phyloP scores from a whole-genome alignment of 2,888 invertebrate species.

The Scaptodrosophila latifasciaeformis region DNA sequence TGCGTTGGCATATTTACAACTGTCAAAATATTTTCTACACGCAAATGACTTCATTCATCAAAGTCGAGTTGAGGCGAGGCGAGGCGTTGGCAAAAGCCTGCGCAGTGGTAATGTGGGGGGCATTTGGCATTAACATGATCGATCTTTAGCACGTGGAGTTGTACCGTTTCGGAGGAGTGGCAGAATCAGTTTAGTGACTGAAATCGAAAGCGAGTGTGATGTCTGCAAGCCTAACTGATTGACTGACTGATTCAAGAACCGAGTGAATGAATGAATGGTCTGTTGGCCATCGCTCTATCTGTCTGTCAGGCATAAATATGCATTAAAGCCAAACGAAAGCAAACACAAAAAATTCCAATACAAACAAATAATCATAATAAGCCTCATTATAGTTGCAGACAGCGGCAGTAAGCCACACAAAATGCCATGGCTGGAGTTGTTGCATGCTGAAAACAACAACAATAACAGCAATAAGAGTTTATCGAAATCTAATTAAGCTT shows the following conservation, averaged over 20 bases:
- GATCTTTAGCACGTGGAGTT: constrained; percentile 1
- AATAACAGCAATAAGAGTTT: too few relatives aligned
- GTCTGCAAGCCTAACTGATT: constrained; percentile 9
- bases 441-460: constrained; percentile 17
- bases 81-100: not conserved
- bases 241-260: not conserved
- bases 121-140: not conserved
- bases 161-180: not conserved
- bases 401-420: constrained; percentile 21
- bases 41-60: constrained; percentile 69
- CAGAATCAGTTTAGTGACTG: not conserved
- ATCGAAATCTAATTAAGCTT: constrained; percentile 64
- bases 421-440: not conserved
- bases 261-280: constrained; percentile 16
- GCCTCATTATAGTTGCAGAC: constrained; percentile 57
- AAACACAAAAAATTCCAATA: constrained; percentile 26
- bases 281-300: constrained; percentile 22
- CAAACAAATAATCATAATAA: constrained; percentile 63
- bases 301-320: constrained; percentile 50
- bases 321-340: constrained; percentile 42
- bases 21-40: constrained; percentile 69
- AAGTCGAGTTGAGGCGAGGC: constrained; percentile 10
- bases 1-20: constrained; percentile 55
- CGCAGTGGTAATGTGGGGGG: not conserved
- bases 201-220: not conserved